Base-by-base conservation (phyloP, 2,113 vertebrate genomes). In the Sinocyclocheilus maitianheensis region DNA sequence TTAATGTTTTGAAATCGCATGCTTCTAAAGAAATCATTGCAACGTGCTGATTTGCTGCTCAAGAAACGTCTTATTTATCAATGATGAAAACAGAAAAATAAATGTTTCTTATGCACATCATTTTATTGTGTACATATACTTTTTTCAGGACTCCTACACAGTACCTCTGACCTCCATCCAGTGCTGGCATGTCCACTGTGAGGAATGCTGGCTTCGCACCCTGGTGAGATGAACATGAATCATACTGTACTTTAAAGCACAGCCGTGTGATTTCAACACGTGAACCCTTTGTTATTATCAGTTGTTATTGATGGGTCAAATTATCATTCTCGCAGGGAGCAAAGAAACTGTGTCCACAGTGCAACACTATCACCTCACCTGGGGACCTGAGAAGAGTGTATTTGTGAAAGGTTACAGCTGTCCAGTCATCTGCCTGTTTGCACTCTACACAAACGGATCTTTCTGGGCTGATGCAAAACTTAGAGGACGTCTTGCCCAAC, bases 181-280 rank as follows among this genome's bases (percentile, higher is more conserved):
- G 92, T 96, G 96, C 88, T 96, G 96, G 96, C 96, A 96, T 62
- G 94, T 96, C 77, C 96, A 96, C 91, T 96, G 96, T 89, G 95
- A 96, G 88, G 94, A 95, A 89, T 96, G 95, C 75, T 96, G 95
- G 96, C 94, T 96, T 63, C 92, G 95, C 24, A 95, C 95, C 0
- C 90, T 96, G 95, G 96, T 96, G 92, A 93, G 89, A 77, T 40
- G 75, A 60, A 40, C 13, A 43, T 1, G 22, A 12, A 0, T 89
- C 7, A 53, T 24, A 43, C 24, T 58, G 5, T 12, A 9, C 48
- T 26, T 20, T 30, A 2, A 7, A 18, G 24, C 76, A 72, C 37
- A 43, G 4, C 18, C 8, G 3, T 11, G 8, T 72, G 37, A 43
- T 4, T 72, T n/a, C 9, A 72, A n/a, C 34, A 72, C 48, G 14